Evolutionary conservation across 2,113 vertebrate genomes (phyloP), one percentile per base, ranked within the genome.

Genomic region (Colinus virginianus): DNA sequence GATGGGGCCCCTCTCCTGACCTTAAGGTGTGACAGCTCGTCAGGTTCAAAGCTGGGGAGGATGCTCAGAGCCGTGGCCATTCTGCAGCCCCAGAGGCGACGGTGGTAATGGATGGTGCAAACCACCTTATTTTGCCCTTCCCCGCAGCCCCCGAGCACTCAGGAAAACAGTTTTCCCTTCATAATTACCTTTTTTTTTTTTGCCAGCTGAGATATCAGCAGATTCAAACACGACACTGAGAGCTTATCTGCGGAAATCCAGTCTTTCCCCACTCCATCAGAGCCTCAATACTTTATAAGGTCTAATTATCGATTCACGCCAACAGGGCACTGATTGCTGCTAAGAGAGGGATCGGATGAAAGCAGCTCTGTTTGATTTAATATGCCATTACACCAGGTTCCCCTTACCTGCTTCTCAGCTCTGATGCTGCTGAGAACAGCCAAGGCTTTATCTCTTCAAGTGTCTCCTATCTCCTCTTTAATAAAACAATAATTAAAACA

Each of bases 21-120:
- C 95, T 93, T 72, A 77, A 95, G 90, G 92, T 96, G 96, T 93
- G 94, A 93, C 2, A 6, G 87, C 89, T 94, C 75, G 78, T 90
- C 38, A 7, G 45, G 81, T 94, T 96, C 96, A 95, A 95, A 96
- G 96, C 67, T 49, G 45, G 64, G 78, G 78, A 90, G 86, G 88
- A 93, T 84, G 87, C 88, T 88, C 13, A 0, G 94, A 92, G 78
- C 80, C 18, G 20, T 3, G 1, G 42, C 28, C 63, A 46, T 85
- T 91, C 43, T 7, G 18, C 84, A 78, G 77, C 88, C 72, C 45
- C 67, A 48, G 51, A 18, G 53, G 48, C 1, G 0, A 38, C 14
- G 7, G 49, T 28, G 8, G 42, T 71, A 78, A 90, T 17, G 36
- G 48, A 56, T 1, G 1, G 2, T 5, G 8, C 66, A 76, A 84